A percentile compares a stretch with the other conserved stretches of the same genome.
These are phyloP conservation scores for Holcopasites calliopsidis DNA, from an alignment of 1,140 invertebrate species.

Conservation along the genomic window DNA sequence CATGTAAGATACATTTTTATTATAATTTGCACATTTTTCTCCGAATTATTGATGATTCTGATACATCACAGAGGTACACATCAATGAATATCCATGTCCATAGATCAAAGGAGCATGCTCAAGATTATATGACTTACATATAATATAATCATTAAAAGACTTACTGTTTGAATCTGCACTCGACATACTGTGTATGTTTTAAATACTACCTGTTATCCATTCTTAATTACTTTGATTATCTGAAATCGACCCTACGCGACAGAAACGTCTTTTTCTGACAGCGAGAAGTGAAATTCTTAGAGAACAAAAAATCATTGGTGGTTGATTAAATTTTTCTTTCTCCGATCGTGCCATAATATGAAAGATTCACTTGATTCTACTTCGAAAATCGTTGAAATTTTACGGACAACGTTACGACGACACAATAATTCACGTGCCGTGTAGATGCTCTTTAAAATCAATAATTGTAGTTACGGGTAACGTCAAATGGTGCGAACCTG, in stretches of 20 bases:
- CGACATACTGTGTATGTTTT: constrained; percentile 64
- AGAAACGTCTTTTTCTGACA: constrained; percentile 14
- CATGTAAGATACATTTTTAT: constrained; percentile 57
- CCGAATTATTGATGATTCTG: neutral
- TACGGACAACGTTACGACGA: constrained; percentile 8
- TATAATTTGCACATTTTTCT: neutral
- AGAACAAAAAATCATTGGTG: neutral
- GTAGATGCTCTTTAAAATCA: constrained; percentile 58
- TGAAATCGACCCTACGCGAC: constrained; percentile 28
- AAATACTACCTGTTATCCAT: constrained; percentile 68
- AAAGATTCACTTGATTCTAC: constrained; percentile 33
- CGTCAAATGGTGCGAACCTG: constrained; percentile 45
- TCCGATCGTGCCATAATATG: constrained; percentile 21
- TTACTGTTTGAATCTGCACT: constrained; percentile 68
- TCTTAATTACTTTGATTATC: constrained; percentile 55
- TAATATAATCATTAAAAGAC: no score
- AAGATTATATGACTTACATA: no score
- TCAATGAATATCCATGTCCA: no score
- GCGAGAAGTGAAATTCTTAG: constrained; percentile 10
- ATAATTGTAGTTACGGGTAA: constrained; percentile 69
- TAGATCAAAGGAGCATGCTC: no score
- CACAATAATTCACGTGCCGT: constrained; percentile 47
- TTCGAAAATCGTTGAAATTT: constrained; percentile 3
- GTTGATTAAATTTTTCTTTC: neutral
- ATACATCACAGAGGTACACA: no score